phyloP scores from a whole-genome alignment of 2,797 vertebrate species.

The Lutjanus argentimaculatus region DNA sequence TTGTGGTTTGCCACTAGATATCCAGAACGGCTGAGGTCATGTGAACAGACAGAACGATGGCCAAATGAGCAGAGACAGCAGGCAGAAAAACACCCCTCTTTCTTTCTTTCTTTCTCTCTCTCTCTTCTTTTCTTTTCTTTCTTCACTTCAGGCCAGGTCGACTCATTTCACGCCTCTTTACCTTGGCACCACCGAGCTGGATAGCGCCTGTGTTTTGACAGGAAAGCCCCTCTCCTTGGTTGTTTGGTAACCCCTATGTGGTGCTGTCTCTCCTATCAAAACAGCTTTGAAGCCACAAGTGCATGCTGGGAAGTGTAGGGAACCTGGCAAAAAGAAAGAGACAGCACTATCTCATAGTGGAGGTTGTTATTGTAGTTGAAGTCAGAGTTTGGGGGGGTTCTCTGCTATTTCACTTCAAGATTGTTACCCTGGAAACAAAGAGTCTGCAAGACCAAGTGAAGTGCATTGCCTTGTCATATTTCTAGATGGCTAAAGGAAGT shows the following conservation, averaged over 20 bases:
- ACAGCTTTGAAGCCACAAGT: conserved; percentile 4
- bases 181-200: conserved; percentile 1
- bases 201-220: conserved; percentile 30
- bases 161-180: conserved; percentile 32
- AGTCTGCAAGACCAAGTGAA: not conserved
- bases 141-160: not conserved
- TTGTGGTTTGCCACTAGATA: conserved; percentile 38
- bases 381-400: not conserved
- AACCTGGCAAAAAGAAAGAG: not conserved
- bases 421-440: not conserved
- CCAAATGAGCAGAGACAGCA: conserved; percentile 27
- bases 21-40: conserved; percentile 52
- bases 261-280: conserved; percentile 29
- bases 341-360: not conserved
- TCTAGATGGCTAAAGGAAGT: not conserved
- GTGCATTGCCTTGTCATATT: not conserved
- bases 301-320: conserved; percentile 18
- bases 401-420: not conserved
- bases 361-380: not conserved
- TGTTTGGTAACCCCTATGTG: conserved; percentile 39
- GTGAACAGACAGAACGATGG: conserved; percentile 35
- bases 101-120: not conserved
- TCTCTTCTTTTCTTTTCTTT: conserved; percentile 8
- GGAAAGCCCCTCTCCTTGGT: conserved; percentile 33
- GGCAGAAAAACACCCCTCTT: conserved; percentile 16